Base-by-base conservation (phyloP, 2,888 invertebrate genomes). In the Lumbricus terrestris region DNA sequence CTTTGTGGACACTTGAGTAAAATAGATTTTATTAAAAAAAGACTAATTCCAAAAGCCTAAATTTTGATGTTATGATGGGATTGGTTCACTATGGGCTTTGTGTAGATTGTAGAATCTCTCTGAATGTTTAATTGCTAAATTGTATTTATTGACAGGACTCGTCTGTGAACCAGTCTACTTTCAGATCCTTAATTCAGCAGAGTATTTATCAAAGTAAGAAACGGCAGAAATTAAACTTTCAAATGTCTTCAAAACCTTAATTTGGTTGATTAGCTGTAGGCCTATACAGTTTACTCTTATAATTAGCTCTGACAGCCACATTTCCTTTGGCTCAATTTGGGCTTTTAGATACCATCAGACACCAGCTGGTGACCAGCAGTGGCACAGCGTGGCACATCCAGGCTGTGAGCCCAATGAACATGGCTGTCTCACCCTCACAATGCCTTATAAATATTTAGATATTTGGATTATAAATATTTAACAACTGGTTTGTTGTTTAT, bases 381-480 rank as follows among this genome's bases (percentile, higher is more conserved):
- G 15, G 88, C 88, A 88, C 37, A 37, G 35, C 37, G 88, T n/a
- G 34, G 88, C 88, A 38, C 88, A 88, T 35, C n/a, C n/a, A n/a
- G n/a, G n/a, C 38, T 88, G 38, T 13, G 18, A 29, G 88, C 20
- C 15, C 15, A 88, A 38, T n/a, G 8, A 38, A 13, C 16, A 4
- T 88, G 88, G 18, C 88, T n/a, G 23, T 38, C 3, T 40, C 15
- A 40, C 40, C 6, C 15, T 6, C 8, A 11, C 8, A 15, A 6
- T 40, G 40, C 40, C 42, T 42, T 42, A 16, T 2, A 42, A n/a
- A n/a, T n/a, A n/a, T n/a, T n/a, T n/a, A n/a, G n/a, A n/a, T n/a
- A 42, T 42, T 42, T 42, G 2, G 42, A 2, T 6, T 16, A 16
- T 42, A 18, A 42, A 42, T 16, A 42, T 42, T 18, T n/a, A n/a